These are phyloP conservation scores for Tribolium castaneum DNA, from an alignment of 1,140 invertebrate species.

Conservation along the genomic window DNA sequence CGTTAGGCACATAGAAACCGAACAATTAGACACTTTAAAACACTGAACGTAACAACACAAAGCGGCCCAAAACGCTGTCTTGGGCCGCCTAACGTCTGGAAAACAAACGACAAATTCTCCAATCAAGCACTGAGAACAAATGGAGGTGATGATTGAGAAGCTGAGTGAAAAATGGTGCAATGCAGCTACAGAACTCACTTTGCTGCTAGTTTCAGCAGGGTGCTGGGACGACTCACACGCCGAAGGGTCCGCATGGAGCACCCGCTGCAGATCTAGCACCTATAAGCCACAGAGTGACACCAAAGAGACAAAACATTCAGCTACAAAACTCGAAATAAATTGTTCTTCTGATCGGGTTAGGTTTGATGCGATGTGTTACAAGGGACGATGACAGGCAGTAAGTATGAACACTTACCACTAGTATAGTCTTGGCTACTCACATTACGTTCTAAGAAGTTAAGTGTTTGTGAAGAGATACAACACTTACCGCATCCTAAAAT, in stretches of 20 bases:
- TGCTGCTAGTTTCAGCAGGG: conserved; percentile 53
- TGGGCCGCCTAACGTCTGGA: background rate
- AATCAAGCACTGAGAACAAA: conserved; percentile 6
- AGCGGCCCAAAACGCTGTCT: background rate
- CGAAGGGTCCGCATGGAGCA: conserved; percentile 70
- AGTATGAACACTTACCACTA: conserved; percentile 52
- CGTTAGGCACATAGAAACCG: conserved; percentile 35
- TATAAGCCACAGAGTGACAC: conserved; percentile 64
- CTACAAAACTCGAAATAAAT: conserved; percentile 6
- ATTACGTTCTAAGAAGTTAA: conserved; percentile 49
- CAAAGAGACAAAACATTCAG: conserved; percentile 38
- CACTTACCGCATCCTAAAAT: conserved; percentile 67
- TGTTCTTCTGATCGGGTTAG: conserved; percentile 3
- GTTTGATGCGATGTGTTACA: conserved; percentile 10
- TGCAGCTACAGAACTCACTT: conserved; percentile 53
- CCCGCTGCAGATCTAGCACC: conserved; percentile 75
- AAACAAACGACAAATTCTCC: background rate
- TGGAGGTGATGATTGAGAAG: conserved; percentile 9
- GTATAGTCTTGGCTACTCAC: conserved; percentile 42
- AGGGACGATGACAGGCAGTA: conserved; percentile 22
- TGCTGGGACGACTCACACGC: conserved; percentile 59
- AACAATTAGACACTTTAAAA: conserved; percentile 22
- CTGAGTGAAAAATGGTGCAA: conserved; percentile 6
- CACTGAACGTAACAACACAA: conserved; percentile 2
- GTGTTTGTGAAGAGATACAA: conserved; percentile 55